phyloP scores from a whole-genome alignment of 2,113 vertebrate genomes.

The rat (Rattus norvegicus) region GRCr8 NC_086022.1:83266001-83266500 shows the following conservation, averaged over 20 bases:
- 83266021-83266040: neutral
- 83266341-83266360: too few species aligned
- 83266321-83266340: too few species aligned
- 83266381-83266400: too few species aligned
- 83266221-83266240: neutral
- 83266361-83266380: too few species aligned
- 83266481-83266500: neutral
- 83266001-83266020: neutral
- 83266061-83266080: neutral
- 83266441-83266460: neutral
- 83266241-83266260: neutral
- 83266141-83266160: neutral
- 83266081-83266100: neutral
- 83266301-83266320: neutral
- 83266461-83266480: slow-evolving; percentile 26
- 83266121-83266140: slow-evolving; percentile 10
- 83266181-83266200: neutral
- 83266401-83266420: too few species aligned
- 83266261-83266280: neutral
- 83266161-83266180: neutral
- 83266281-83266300: neutral
- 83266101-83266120: neutral
- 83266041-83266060: neutral
- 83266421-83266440: neutral
- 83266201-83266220: neutral